Percentiles rank a stretch among this genome's conserved stretches.
Conservation (phyloP, 2,888 invertebrate species). For the Apotomis betuletana region DNA sequence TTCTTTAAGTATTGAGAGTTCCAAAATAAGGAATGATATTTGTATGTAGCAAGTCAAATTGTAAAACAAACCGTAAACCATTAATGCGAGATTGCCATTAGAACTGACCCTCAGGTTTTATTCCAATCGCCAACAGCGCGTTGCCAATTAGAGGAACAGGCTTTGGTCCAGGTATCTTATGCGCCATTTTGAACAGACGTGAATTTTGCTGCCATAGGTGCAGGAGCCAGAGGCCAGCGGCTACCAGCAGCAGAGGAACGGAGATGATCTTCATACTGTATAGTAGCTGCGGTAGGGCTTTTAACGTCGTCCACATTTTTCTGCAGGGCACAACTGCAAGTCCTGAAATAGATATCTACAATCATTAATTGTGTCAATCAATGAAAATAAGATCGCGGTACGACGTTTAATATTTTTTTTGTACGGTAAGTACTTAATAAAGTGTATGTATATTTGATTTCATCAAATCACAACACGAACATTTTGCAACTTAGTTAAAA, state of each 20-base stretch:
- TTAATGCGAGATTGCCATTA: too few species aligned
- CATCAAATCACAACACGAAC: too few species aligned
- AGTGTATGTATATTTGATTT: too few species aligned
- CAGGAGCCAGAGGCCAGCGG: neutral
- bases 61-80: too few species aligned
- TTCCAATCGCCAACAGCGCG: neutral
- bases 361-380: neutral
- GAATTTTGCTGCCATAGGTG: neutral
- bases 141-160: neutral
- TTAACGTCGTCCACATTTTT: neutral
- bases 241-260: neutral
- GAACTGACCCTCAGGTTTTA: neutral
- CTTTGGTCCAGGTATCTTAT: neutral
- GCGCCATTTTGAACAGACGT: neutral
- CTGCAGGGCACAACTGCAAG: neutral
- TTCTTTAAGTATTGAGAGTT: too few species aligned
- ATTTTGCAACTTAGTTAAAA: too few species aligned
- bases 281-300: neutral
- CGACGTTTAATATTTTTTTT: too few species aligned
- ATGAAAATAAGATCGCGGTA: too few species aligned
- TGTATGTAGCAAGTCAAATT: too few species aligned
- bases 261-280: neutral
- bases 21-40: too few species aligned
- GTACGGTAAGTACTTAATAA: too few species aligned
- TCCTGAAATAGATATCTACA: neutral